Percentiles rank a stretch among this genome's conserved stretches.
Evolutionary conservation across 1,140 invertebrate genomes (phyloP).

Genomic region (Heliconius himera): DNA sequence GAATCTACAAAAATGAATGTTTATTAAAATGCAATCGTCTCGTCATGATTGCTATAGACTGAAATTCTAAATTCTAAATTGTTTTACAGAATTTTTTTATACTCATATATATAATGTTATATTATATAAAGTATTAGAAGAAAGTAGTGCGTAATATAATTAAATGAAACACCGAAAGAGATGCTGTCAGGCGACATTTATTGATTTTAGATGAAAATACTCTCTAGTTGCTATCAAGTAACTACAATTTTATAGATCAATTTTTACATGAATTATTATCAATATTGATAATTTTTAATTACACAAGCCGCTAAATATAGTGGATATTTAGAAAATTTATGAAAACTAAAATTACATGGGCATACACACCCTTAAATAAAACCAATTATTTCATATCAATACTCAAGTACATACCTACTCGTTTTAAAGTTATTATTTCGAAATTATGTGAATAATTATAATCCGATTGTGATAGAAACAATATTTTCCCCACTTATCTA

Average conservation of each 20-base stretch:
- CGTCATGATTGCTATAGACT: not conserved
- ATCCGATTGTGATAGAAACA: not conserved
- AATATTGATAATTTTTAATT: not conserved
- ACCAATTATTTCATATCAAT: not conserved
- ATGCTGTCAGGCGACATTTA: not conserved
- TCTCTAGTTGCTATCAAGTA: not conserved
- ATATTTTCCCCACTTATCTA: not conserved
- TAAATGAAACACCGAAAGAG: not conserved
- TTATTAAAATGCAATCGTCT: not conserved
- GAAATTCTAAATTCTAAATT: constrained; percentile 4
- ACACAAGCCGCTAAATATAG: not conserved
- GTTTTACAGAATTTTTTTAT: not conserved
- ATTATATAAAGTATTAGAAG: not conserved
- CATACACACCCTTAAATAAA: not conserved
- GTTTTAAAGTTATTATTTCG: no score
- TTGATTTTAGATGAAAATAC: not conserved
- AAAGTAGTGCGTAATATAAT: not conserved
- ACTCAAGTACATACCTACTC: not conserved
- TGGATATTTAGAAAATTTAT: not conserved
- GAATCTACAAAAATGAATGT: not conserved
- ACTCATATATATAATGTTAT: not conserved
- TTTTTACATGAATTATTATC: no score
- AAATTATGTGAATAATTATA: no score
- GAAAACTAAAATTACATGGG: no score
- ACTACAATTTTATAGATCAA: not conserved